Evolutionary conservation across 2,113 vertebrate species (phyloP), one percentile per base, ranked within the genome.

Genomic region (Pelecanoides urinatrix): DNA sequence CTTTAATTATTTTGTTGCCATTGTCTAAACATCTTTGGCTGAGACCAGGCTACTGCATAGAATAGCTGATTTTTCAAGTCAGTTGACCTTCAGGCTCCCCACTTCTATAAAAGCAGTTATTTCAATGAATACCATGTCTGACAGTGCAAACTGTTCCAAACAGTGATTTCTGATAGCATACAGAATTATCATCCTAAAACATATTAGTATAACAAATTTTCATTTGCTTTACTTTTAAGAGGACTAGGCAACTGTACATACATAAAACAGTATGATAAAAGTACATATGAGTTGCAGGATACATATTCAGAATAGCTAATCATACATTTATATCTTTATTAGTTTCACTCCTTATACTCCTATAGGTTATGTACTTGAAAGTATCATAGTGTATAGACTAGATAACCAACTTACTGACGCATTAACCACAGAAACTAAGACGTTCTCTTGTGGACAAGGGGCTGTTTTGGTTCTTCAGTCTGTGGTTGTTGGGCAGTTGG

Each of bases 271-370:
- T 83, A 61, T 78, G 56, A 73, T 1, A 88, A 66, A 73, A 87
- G 50, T 73, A 96, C 74, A 47, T 82, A 68, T 67, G 73, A 63
- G 11, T 52, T 91, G 73, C 58, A 81, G 86, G 61, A 89, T 94
- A 96, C 80, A 97, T 91, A 96, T 93, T 95, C 87, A 98, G 92
- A 93, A 90, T 68, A 93, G 45, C 13, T 87, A 97, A 75, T 94
- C 79, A 88, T 89, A 92, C 66, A 91, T 92, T 97, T 94, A 89
- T 95, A 75, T 67, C 53, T 95, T 89, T 91, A 91, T 89, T 87
- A 73, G 8, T 68, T 87, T 85, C 34, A 47, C 92, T 91, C 68
- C 84, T 91, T 82, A 96, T 86, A 72, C 90, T 96, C 59, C 79
- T 94, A 90, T 73, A 86, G 75, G 30, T 88, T 88, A 84, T 72